phyloP scores from a whole-genome alignment of 92 coral and sea anemone species.

The Porites evermanni region DNA sequence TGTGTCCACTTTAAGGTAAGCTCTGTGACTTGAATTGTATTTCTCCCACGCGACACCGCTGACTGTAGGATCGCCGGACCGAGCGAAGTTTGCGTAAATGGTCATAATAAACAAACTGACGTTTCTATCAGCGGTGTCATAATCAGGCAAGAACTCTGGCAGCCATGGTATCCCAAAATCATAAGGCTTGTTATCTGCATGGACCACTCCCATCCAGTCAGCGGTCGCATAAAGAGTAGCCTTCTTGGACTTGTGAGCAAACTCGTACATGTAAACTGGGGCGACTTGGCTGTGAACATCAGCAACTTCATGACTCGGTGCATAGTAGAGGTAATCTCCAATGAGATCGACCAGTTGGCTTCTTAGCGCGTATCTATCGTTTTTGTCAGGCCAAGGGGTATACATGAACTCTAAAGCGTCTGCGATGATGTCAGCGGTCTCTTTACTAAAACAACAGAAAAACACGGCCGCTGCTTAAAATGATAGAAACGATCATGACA shows the following conservation, averaged over 20 bases:
- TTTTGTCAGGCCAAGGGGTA: conserved; percentile 42
- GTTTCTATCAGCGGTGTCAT: conserved; percentile 50
- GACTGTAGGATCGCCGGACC: conserved; percentile 57
- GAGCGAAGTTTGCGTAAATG: conserved; percentile 59
- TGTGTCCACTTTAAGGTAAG: conserved; percentile 59
- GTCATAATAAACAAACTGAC: conserved; percentile 54
- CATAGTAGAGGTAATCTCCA: conserved; percentile 44
- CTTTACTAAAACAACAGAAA: background rate
- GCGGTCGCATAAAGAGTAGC: background rate
- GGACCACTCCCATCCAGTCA: conserved; percentile 46
- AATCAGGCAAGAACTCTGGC: background rate
- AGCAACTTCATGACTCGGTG: conserved; percentile 50
- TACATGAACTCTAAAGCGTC: conserved; percentile 59
- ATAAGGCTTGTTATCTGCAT: conserved; percentile 9
- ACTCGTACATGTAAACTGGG: conserved; percentile 50
- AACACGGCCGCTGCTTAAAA: background rate
- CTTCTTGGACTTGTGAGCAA: conserved; percentile 10
- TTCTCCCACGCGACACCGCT: conserved; percentile 60
- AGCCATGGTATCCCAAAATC: conserved; percentile 10
- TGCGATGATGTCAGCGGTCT: conserved; percentile 26
- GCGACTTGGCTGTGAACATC: conserved; percentile 37
- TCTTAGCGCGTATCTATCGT: conserved; percentile 23
- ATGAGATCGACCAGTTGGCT: conserved; percentile 33
- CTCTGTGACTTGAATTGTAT: conserved; percentile 47
- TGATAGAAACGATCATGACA: background rate